phyloP scores from a whole-genome alignment of 2,888 invertebrate genomes.

The Globia sparganii region DNA sequence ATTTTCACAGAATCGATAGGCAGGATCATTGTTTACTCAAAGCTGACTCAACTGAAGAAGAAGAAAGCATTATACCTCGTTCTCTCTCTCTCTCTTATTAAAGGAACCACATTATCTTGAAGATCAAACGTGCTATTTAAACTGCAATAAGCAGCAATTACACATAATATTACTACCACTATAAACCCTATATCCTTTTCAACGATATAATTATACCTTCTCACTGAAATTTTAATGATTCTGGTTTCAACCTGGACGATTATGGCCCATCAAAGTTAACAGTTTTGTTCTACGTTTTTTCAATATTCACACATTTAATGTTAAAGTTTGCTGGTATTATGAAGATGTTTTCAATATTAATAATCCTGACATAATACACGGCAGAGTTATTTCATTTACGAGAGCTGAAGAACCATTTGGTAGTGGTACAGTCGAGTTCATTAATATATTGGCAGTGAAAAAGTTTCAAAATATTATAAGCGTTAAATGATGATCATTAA shows the following conservation, averaged over 20 bases:
- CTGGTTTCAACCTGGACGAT: slow-evolving; percentile 35
- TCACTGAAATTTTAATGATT: slow-evolving; percentile 37
- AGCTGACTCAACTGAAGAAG: not conserved
- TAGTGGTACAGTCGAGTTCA: too few relatives aligned
- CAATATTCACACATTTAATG: not conserved
- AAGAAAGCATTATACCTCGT: not conserved
- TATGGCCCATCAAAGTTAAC: slow-evolving; percentile 16
- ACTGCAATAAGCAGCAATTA: slow-evolving; percentile 30
- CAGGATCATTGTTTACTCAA: not conserved
- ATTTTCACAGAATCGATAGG: too few relatives aligned
- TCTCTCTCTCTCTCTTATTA: not conserved
- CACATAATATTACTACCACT: slow-evolving; percentile 17
- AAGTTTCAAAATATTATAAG: too few relatives aligned
- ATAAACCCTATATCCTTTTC: slow-evolving; percentile 26
- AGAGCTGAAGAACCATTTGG: not conserved
- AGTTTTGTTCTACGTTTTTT: slow-evolving; percentile 10
- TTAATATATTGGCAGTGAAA: too few relatives aligned
- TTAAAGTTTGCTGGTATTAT: not conserved
- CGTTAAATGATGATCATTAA: too few relatives aligned
- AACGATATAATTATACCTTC: slow-evolving; percentile 30
- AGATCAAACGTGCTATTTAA: slow-evolving; percentile 17
- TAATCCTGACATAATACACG: not conserved
- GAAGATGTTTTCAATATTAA: not conserved
- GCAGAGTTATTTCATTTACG: not conserved
- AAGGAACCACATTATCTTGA: not conserved